Evolutionary conservation across 35 echinoderm and acorn worm genomes (phyloP).

Genomic region (Patiria miniata): DNA sequence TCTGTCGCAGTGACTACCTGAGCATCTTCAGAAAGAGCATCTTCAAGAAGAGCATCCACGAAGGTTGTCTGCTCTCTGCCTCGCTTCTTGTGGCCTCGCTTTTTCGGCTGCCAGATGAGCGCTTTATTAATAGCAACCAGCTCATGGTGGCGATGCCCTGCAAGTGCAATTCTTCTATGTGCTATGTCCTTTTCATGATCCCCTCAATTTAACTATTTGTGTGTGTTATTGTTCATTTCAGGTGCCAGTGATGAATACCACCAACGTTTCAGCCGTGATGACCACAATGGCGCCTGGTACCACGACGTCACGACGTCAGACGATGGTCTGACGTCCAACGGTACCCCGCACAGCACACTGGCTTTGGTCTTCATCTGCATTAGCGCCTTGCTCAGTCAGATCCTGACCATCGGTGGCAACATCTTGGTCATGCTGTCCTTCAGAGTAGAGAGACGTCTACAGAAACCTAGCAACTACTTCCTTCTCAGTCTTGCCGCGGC

Average conservation of each 20-base stretch:
- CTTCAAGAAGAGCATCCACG: too few species aligned
- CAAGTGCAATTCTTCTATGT: too few species aligned
- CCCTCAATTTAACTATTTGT: too few species aligned
- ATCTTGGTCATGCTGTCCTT: constrained; percentile 94
- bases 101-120: too few species aligned
- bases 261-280: not conserved
- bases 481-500: constrained; percentile 92
- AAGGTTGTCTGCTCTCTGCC: too few species aligned
- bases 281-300: not conserved
- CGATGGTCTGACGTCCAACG: not conserved
- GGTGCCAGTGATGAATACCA: constrained; percentile 13
- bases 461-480: constrained; percentile 99
- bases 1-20: too few species aligned
- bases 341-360: constrained; percentile 42
- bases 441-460: constrained; percentile 85
- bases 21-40: too few species aligned
- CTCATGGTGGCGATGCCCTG: too few species aligned
- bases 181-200: too few species aligned
- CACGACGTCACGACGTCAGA: not conserved
- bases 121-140: too few species aligned
- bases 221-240: not conserved
- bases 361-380: constrained; percentile 81
- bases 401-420: constrained; percentile 91
- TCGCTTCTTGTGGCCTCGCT: too few species aligned
- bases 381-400: constrained; percentile 77